These are phyloP conservation scores for Xenentodon cancila DNA, from an alignment of 2,797 vertebrate species.

Conservation along the genomic window DNA sequence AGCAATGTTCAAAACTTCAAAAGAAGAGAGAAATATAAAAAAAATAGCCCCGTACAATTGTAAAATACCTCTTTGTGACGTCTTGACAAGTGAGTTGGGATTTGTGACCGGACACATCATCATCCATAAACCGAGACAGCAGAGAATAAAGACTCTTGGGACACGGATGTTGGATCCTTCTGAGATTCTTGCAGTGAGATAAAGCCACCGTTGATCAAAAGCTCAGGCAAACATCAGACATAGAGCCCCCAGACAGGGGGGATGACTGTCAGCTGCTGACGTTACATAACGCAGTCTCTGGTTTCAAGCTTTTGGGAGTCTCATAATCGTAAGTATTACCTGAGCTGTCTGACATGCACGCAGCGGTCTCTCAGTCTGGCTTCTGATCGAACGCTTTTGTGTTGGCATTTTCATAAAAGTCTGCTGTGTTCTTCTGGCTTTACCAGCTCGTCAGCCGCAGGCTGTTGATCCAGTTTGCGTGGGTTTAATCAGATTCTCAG, in stretches of 20 bases:
- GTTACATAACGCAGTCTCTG: background rate
- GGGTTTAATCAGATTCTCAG: background rate
- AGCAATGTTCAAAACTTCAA: too few species aligned
- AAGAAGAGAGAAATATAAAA: too few species aligned
- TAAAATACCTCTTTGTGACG: too few species aligned
- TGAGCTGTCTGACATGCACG: constrained; percentile 5
- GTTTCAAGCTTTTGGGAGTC: constrained; percentile 25
- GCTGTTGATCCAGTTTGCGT: background rate
- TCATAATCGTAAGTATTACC: constrained; percentile 15
- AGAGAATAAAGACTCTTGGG: background rate
- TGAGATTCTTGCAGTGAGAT: constrained; percentile 4
- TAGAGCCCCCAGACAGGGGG: background rate
- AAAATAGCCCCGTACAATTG: too few species aligned
- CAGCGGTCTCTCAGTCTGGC: constrained; percentile 11
- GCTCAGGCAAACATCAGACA: background rate
- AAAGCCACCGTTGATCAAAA: constrained; percentile 2
- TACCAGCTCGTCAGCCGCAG: background rate
- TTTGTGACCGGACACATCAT: background rate
- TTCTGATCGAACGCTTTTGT: background rate
- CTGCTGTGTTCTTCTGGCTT: background rate
- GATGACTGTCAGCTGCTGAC: constrained; percentile 19
- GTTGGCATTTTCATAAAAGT: background rate
- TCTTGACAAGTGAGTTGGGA: too few species aligned
- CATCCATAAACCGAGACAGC: background rate
- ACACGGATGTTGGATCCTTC: background rate